Evolutionary conservation across 92 coral and sea anemone genomes (phyloP).

Genomic region (Pocillopora grandis): DNA sequence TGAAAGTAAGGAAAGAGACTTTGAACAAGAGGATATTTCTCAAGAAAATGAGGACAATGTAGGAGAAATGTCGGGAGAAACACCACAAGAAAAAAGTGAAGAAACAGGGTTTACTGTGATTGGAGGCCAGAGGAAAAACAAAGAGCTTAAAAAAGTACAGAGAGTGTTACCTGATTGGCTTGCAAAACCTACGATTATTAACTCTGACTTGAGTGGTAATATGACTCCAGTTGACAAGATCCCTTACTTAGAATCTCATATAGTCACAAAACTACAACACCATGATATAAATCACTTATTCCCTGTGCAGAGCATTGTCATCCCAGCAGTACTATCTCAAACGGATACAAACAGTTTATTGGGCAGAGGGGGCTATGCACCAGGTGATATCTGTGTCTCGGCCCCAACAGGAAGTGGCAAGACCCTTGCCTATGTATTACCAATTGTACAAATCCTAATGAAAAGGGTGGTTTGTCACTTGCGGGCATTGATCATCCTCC

Average conservation of each 20-base stretch:
- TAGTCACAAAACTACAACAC: constrained; percentile 55
- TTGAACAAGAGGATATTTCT: not conserved
- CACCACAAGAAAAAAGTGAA: not conserved
- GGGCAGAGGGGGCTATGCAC: constrained; percentile 75
- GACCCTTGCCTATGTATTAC: constrained; percentile 92
- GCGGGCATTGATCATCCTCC: constrained; percentile 83
- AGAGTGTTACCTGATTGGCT: constrained; percentile 91
- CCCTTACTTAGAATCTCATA: constrained; percentile 52
- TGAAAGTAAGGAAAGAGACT: not conserved
- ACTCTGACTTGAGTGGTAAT: constrained; percentile 64
- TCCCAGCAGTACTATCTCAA: constrained; percentile 73
- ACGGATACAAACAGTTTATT: constrained; percentile 55
- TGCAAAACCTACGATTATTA: constrained; percentile 71
- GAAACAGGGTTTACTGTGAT: constrained; percentile 80
- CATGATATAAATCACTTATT: constrained; percentile 72
- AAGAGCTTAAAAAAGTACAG: constrained; percentile 66
- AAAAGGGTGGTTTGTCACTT: constrained; percentile 64
- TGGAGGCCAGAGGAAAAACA: constrained; percentile 69
- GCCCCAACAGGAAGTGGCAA: constrained; percentile 99
- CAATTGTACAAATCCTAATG: constrained; percentile 70
- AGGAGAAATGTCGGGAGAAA: not conserved
- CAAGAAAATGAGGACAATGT: constrained; percentile 9
- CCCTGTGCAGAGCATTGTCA: constrained; percentile 84
- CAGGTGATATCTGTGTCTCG: constrained; percentile 88
- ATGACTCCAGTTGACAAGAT: constrained; percentile 66